Percentiles rank a stretch among this genome's conserved stretches.
Conservation (phyloP, 2,797 vertebrate species). For the Spinibarbus caldwelli region DNA sequence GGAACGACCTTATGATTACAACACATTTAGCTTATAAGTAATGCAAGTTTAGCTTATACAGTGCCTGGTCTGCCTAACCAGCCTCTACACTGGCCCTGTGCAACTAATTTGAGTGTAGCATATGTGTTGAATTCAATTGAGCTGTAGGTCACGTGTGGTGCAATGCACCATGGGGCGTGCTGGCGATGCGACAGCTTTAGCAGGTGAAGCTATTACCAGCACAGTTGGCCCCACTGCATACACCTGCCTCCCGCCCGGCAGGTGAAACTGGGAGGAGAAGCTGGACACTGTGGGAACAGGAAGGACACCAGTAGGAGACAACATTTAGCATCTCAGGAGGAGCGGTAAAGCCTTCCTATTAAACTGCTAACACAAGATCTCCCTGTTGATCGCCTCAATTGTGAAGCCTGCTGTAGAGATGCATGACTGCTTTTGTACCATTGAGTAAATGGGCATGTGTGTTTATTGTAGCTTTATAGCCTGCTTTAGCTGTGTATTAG, state of each 20-base stretch:
- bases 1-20: no score
- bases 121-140: constrained; percentile 36
- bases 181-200: constrained; percentile 68
- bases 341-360: constrained; percentile 47
- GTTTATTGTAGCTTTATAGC: constrained; percentile 7
- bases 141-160: constrained; percentile 55
- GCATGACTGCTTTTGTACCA: constrained; percentile 26
- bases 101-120: constrained; percentile 19
- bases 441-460: constrained; percentile 25
- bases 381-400: constrained; percentile 42
- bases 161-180: constrained; percentile 60
- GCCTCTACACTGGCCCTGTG: constrained; percentile 9
- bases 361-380: constrained; percentile 61
- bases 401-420: constrained; percentile 20
- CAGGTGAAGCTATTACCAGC: constrained; percentile 75
- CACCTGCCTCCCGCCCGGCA: constrained; percentile 72
- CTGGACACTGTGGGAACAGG: constrained; percentile 67
- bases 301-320: constrained; percentile 68
- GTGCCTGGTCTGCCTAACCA: neutral
- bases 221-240: constrained; percentile 70
- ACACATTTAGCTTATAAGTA: neutral
- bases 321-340: constrained; percentile 75
- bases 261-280: constrained; percentile 63
- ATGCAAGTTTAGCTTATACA: neutral
- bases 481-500: constrained; percentile 31